phyloP scores from a whole-genome alignment of 1,140 invertebrate genomes.

The Notospermus geniculatus region DNA sequence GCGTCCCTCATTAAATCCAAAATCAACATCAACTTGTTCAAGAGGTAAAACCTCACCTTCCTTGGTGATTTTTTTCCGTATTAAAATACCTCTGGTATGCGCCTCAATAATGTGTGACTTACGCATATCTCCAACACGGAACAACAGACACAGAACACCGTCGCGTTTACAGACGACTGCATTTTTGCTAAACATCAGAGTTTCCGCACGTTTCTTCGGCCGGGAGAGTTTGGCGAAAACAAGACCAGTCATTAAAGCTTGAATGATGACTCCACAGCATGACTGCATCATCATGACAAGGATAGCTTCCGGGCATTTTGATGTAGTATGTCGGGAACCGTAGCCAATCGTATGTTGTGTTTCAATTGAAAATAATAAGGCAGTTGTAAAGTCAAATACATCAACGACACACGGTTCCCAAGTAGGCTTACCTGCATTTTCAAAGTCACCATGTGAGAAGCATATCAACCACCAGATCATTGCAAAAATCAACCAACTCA shows the following conservation, averaged over 20 bases:
- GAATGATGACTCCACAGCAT: conserved; percentile 90
- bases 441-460: conserved; percentile 55
- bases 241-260: conserved; percentile 77
- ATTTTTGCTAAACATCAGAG: conserved; percentile 88
- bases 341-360: conserved; percentile 62
- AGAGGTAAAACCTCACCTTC: conserved; percentile 60
- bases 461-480: conserved; percentile 59
- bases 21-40: conserved; percentile 54
- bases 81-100: conserved; percentile 84
- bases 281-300: conserved; percentile 97
- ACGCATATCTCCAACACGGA: conserved; percentile 96
- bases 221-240: conserved; percentile 95
- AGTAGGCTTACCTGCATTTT: conserved; percentile 36
- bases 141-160: conserved; percentile 87
- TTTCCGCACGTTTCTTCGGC: conserved; percentile 92
- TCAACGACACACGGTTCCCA: conserved; percentile 57
- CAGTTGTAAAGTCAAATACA: conserved; percentile 54
- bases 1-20: conserved; percentile 79
- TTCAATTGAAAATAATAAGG: conserved; percentile 59
- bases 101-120: conserved; percentile 96
- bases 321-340: conserved; percentile 74
- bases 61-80: conserved; percentile 78
- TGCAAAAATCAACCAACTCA: conserved; percentile 59
- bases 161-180: conserved; percentile 82
- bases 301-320: conserved; percentile 94